Percentiles rank a stretch among this genome's conserved stretches.
phyloP scores from a whole-genome alignment of 2,113 vertebrate species.

The Grammomys dolichurus region DNA sequence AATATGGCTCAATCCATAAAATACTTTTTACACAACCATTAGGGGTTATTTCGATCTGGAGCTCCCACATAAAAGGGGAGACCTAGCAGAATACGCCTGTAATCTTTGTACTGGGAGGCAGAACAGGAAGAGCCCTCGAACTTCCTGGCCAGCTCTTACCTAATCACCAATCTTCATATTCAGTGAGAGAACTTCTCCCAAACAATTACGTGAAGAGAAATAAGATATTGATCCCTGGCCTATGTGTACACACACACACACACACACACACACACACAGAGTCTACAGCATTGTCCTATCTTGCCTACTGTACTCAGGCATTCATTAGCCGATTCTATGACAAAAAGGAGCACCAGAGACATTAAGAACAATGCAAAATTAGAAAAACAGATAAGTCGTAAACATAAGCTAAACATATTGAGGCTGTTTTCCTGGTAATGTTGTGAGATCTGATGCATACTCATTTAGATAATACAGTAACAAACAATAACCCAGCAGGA shows the following conservation, averaged over 20 bases:
- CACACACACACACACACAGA: not conserved
- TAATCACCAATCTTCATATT: not conserved
- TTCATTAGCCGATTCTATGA: not conserved
- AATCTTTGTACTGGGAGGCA: not conserved
- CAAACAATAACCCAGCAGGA: not conserved
- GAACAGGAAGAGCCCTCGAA: not conserved
- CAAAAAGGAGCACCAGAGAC: not conserved
- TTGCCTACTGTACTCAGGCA: not conserved
- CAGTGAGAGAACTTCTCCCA: not conserved
- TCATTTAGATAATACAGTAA: not conserved
- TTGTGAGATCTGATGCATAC: constrained; percentile 9
- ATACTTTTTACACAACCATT: not conserved
- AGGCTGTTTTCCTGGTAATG: constrained; percentile 27
- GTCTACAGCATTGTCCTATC: not conserved
- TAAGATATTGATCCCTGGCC: not conserved
- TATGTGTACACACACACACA: no score
- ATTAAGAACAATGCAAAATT: not conserved
- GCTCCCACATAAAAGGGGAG: fast-evolving
- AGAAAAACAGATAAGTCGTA: not conserved
- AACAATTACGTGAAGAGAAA: not conserved
- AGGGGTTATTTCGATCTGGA: not conserved
- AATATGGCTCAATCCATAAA: not conserved
- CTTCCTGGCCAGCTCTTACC: not conserved
- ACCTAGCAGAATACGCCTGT: no score
- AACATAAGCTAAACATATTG: constrained; percentile 31